A percentile compares a stretch with the other conserved stretches of the same genome.
Conservation (phyloP, 2,888 invertebrate species). For the Xestia xanthographa region DNA sequence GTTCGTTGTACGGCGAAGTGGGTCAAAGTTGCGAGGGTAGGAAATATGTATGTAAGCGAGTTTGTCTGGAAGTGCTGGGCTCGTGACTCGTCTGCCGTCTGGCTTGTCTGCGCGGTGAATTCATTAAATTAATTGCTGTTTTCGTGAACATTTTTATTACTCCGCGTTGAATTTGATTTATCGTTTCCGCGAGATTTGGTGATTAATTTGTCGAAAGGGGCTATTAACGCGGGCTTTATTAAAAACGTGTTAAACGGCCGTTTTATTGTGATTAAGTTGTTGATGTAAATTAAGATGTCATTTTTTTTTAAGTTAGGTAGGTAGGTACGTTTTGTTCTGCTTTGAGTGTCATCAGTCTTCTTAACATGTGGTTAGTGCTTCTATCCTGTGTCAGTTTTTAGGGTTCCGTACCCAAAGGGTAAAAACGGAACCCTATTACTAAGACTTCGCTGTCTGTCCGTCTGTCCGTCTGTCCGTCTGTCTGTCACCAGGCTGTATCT, state of each 20-base stretch:
- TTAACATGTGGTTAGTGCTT: too few species aligned
- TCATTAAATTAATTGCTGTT: constrained; percentile 68
- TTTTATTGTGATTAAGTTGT: constrained; percentile 54
- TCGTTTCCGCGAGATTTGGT: constrained; percentile 59
- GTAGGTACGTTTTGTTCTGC: not conserved
- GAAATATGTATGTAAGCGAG: constrained; percentile 80
- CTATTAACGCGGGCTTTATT: constrained; percentile 53
- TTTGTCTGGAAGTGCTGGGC: constrained; percentile 63
- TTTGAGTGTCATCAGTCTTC: not conserved
- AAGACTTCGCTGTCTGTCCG: too few species aligned
- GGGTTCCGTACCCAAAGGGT: too few species aligned
- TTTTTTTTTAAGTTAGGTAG: not conserved
- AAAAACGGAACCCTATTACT: too few species aligned
- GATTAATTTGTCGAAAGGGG: constrained; percentile 58
- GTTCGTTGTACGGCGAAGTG: constrained; percentile 78
- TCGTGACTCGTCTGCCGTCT: constrained; percentile 57
- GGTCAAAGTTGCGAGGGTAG: constrained; percentile 83
- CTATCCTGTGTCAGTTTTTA: too few species aligned
- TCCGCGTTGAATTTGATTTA: constrained; percentile 66
- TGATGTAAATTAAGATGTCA: constrained; percentile 17
- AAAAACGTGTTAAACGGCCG: constrained; percentile 56
- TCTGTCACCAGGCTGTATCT: too few species aligned
- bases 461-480: too few species aligned
- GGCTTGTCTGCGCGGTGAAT: constrained; percentile 68
- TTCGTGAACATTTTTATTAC: constrained; percentile 67